Evolutionary conservation across 2,797 vertebrate genomes (phyloP), one percentile per base, ranked within the genome.

Genomic region (Anabacerthia variegaticeps): DNA sequence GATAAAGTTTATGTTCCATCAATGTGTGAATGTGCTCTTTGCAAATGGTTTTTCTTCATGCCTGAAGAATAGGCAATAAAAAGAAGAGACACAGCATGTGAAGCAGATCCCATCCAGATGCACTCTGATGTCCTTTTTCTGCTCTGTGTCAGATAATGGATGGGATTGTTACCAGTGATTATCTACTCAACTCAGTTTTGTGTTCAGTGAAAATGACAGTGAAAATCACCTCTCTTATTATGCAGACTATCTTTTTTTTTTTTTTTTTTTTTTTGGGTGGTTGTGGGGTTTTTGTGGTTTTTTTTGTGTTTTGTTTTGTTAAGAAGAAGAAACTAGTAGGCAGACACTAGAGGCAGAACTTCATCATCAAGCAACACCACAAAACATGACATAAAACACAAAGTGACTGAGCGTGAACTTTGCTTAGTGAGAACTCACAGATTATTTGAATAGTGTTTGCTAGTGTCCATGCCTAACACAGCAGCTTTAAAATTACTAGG

Each of bases 1-100:
- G 83, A 71, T 93, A 86, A 97, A 93, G 52, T 95, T 96, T 93
- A 81, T 96, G 88, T 89, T 91, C 85, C 76, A 91, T 95, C 67
- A 88, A 7, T 62, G 32, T 96, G 41, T 88, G 86, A 97, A 96
- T 71, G 59, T 62, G 71, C n/a, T 94, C 52, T 94, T 92, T 94
- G 68, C 36, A 93, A 77, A 52, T 63, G 61, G 65, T 88, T 89
- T 92, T 78, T 43, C 58, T 91, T 91, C 65, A 82, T 92, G 91
- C 72, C 34, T 95, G 89, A 96, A 79, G 61, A 89, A 72, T 30
- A 16, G 28, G 56, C 67, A 92, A 78, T 92, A 88, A 95, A 89
- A 21, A 61, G 51, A 66, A 91, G 48, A 78, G 49, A 19, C 34
- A 78, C 9, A 65, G 63, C 26, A 77, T 62, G 43, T 85, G 59